These are phyloP conservation scores for Gobio occitaniae DNA, from an alignment of 2,797 vertebrate genomes.

Conservation along the genomic window DNA sequence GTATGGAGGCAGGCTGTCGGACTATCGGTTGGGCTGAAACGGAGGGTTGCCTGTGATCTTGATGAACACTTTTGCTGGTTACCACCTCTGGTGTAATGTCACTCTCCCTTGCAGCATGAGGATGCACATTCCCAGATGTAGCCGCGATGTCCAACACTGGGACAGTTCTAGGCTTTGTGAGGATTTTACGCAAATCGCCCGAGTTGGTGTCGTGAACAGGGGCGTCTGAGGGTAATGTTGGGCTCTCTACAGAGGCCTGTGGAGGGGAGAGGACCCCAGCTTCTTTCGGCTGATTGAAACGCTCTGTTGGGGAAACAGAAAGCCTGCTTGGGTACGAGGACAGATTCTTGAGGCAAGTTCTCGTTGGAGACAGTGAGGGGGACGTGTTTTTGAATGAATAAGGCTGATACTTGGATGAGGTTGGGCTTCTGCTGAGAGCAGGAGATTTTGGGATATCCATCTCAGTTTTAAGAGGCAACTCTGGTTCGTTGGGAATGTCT, in stretches of 20 bases:
- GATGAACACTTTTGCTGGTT: constrained; percentile 74
- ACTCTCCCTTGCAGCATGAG: constrained; percentile 74
- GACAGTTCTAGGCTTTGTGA: constrained; percentile 91
- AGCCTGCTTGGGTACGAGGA: constrained; percentile 69
- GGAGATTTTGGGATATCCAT: constrained; percentile 70
- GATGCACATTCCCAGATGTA: constrained; percentile 75
- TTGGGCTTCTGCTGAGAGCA: constrained; percentile 70
- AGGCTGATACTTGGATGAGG: constrained; percentile 69
- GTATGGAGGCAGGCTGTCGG: constrained; percentile 72
- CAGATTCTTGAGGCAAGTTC: constrained; percentile 71
- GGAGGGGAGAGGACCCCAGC: constrained; percentile 76
- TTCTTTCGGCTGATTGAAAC: constrained; percentile 87
- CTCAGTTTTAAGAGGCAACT: constrained; percentile 70
- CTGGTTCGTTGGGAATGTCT: constrained; percentile 63
- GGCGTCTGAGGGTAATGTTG: constrained; percentile 81
- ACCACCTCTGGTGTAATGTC: constrained; percentile 63
- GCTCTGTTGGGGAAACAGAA: constrained; percentile 81
- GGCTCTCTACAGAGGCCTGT: constrained; percentile 74
- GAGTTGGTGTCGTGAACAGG: constrained; percentile 85
- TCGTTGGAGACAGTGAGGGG: constrained; percentile 72
- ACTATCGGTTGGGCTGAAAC: constrained; percentile 73
- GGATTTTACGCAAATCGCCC: constrained; percentile 93
- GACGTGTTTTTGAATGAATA: constrained; percentile 70
- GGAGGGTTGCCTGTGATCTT: constrained; percentile 78
- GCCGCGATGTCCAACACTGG: constrained; percentile 75